These are phyloP conservation scores for Clivina fossor DNA, from an alignment of 2,888 invertebrate species.

Conservation along the genomic window DNA sequence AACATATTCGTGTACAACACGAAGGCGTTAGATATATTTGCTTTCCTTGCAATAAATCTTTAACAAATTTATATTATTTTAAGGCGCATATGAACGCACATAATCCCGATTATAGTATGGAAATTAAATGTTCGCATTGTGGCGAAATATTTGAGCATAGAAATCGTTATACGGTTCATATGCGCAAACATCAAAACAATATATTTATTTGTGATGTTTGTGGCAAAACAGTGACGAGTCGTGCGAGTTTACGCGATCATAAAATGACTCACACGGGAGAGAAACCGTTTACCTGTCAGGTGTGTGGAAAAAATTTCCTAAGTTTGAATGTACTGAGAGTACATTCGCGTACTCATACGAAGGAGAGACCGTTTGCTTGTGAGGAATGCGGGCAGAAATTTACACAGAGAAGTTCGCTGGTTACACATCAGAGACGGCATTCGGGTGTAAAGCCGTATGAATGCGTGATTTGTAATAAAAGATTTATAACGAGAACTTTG, in stretches of 20 bases:
- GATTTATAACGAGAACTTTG: constrained; percentile 45
- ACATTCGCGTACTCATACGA: constrained; percentile 55
- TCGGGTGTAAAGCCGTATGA: constrained; percentile 54
- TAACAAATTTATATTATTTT: constrained; percentile 53
- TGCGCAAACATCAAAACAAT: constrained; percentile 46
- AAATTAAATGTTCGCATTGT: constrained; percentile 33
- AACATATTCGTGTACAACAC: constrained; percentile 53
- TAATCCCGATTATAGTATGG: constrained; percentile 32
- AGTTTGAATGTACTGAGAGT: constrained; percentile 53
- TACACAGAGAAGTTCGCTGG: constrained; percentile 54
- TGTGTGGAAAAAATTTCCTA: constrained; percentile 55
- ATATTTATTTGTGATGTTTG: constrained; percentile 54
- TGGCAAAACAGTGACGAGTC: constrained; percentile 54
- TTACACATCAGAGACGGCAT: constrained; percentile 48
- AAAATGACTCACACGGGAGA: constrained; percentile 55
- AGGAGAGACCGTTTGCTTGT: constrained; percentile 56
- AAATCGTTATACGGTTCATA: constrained; percentile 25
- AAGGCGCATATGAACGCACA: constrained; percentile 34
- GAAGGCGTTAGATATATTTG: constrained; percentile 53
- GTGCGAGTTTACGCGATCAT: constrained; percentile 54
- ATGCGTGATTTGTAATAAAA: constrained; percentile 54
- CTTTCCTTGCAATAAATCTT: constrained; percentile 49
- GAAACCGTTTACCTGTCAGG: constrained; percentile 54
- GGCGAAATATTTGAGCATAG: constrained; percentile 10
- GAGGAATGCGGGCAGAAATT: constrained; percentile 55